Evolutionary conservation across 2,888 invertebrate species (phyloP).

Genomic region (Lymantria dispar): DNA sequence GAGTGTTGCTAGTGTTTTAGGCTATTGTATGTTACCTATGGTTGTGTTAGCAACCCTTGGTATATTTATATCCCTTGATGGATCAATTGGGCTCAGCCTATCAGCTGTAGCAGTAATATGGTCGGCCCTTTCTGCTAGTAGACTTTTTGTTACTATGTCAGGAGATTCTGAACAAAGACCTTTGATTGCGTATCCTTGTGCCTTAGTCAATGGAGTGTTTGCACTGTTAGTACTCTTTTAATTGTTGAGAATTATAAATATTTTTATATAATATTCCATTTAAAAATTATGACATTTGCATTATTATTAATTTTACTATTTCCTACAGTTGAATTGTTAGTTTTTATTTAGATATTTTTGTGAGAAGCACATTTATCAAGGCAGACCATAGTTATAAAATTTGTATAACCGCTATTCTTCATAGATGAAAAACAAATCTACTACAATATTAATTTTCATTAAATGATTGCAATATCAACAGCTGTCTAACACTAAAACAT

Average conservation of each 20-base stretch:
- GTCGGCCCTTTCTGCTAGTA: conserved; percentile 96
- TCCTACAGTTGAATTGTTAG: no score
- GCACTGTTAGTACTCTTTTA: conserved; percentile 95
- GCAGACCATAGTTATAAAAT: no score
- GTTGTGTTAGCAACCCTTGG: conserved; percentile 92
- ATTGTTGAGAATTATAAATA: conserved; percentile 26
- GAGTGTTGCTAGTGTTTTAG: conserved; percentile 93
- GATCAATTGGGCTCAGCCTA: conserved; percentile 85
- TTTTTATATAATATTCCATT: no score
- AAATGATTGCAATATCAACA: no score
- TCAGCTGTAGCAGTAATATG: conserved; percentile 89
- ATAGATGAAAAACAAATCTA: no score
- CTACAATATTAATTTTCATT: no score
- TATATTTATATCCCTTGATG: conserved; percentile 90
- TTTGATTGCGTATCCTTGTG: conserved; percentile 95
- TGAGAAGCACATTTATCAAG: no score
- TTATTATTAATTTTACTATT: no score
- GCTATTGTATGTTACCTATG: conserved; percentile 96
- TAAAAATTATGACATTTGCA: no score
- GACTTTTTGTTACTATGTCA: conserved; percentile 95
- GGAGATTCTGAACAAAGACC: conserved; percentile 93
- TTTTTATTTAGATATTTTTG: no score
- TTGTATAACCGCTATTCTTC: no score
- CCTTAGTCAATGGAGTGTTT: conserved; percentile 95
- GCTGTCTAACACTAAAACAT: no score